These are phyloP conservation scores for Tenualosa ilisha DNA, from an alignment of 2,797 vertebrate species.

Conservation along the genomic window DNA sequence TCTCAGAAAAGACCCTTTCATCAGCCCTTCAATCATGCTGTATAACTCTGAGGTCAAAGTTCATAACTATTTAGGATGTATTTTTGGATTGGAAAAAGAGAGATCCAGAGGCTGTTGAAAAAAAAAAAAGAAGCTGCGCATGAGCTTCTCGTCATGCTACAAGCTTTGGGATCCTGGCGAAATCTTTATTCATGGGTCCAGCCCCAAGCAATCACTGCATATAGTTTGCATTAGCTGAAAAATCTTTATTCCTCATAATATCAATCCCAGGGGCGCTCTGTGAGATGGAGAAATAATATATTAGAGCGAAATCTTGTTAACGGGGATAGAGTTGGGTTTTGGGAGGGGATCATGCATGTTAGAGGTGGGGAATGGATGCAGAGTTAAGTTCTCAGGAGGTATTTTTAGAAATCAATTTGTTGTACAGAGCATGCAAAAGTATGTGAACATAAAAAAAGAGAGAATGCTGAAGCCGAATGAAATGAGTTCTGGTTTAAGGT, in stretches of 20 bases:
- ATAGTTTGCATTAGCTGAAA: conserved; percentile 41
- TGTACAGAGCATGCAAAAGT: neutral
- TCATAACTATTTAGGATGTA: conserved; percentile 27
- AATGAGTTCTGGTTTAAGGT: neutral
- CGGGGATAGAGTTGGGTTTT: conserved; percentile 41
- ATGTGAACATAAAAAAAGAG: neutral
- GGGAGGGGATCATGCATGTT: conserved; percentile 32
- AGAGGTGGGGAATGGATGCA: conserved; percentile 5
- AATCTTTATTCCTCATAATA: conserved; percentile 46
- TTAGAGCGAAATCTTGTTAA: conserved; percentile 46
- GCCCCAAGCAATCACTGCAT: conserved; percentile 42
- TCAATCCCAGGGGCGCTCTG: conserved; percentile 38
- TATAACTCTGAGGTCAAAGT: conserved; percentile 24
- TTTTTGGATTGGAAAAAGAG: conserved; percentile 23
- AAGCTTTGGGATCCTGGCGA: conserved; percentile 15
- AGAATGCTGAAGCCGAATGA: neutral
- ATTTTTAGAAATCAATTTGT: conserved; percentile 37
- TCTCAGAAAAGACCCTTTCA: neutral
- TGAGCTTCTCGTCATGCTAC: conserved; percentile 33
- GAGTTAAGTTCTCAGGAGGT: neutral
- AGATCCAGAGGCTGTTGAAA: neutral
- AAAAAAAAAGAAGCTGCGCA: neutral
- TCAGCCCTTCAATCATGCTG: neutral
- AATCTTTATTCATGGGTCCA: conserved; percentile 42
- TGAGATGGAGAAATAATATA: conserved; percentile 45